phyloP scores from a whole-genome alignment of 2,113 vertebrate species.

The Zeus faber region DNA sequence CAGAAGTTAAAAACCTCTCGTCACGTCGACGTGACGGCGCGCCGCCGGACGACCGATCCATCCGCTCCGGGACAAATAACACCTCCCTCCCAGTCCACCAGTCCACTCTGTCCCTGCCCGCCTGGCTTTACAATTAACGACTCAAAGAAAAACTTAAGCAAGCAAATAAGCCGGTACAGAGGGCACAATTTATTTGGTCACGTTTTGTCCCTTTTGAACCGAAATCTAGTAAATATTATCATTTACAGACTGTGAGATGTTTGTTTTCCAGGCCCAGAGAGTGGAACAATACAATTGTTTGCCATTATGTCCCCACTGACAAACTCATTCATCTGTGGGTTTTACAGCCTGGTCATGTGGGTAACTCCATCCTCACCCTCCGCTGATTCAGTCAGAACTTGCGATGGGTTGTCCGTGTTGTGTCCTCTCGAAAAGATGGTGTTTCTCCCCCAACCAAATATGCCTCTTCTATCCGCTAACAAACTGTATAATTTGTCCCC shows the following conservation, averaged over 20 bases:
- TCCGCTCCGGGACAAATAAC: no score
- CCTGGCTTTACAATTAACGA: no score
- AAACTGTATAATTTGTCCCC: conserved; percentile 35
- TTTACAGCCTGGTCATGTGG: conserved; percentile 46
- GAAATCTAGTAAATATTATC: no score
- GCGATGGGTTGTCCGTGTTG: conserved; percentile 18
- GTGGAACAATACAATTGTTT: conserved; percentile 4
- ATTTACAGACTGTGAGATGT: conserved; percentile 12
- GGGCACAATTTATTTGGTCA: no score
- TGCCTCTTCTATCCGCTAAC: conserved; percentile 33
- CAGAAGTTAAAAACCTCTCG: no score
- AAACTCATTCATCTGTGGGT: conserved; percentile 10
- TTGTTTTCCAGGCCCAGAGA: conserved; percentile 6
- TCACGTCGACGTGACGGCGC: no score
- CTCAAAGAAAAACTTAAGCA: no score
- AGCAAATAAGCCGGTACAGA: no score
- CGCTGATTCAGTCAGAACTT: conserved; percentile 13
- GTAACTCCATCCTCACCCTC: conserved; percentile 32
- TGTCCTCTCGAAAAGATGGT: conserved; percentile 14
- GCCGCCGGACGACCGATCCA: no score
- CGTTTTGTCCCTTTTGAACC: no score
- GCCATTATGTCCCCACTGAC: neutral
- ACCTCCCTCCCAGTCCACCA: no score
- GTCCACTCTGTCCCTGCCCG: no score
- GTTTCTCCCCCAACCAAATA: conserved; percentile 18